Base-by-base conservation (phyloP, 2,888 invertebrate species). In the Drosophila barbarae region DNA sequence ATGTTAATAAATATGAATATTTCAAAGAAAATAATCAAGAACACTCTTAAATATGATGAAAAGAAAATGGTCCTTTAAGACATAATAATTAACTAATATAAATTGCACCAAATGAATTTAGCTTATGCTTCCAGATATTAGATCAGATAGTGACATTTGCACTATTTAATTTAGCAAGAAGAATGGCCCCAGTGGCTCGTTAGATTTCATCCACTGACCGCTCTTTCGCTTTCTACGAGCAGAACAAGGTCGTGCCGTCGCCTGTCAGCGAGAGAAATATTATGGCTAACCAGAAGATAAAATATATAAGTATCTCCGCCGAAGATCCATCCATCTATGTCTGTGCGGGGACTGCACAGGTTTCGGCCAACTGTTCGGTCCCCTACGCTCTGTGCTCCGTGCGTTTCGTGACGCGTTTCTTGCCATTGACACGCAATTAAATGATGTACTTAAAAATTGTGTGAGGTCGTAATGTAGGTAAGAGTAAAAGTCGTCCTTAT, bases 361-460 rank as follows among this genome's bases (percentile, higher is more conserved):
- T 67, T 59, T 60, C 65, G 66, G 52, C 63, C 77, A 84, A 77
- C 78, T 70, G 63, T 74, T 71, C 63, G 57, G 13, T 35, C 26
- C 15, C 28, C 44, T 12, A 15, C 7, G 44, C 15, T 46, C 74
- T 73, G 44, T 18, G 68, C 49, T 56, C 49, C 56, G 63, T 60
- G 59, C 60, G 60, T 71, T 38, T 74, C 10, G 67, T 87, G 86
- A 87, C 86, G 86, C 76, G 85, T 72, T 79, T 74, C 75, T 86
- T 84, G 83, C 80, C 87, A 87, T 87, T 87, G 88, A 87, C 87
- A 87, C 77, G 85, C 82, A 85, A 87, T 84, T 73, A 84, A 81
- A 87, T 74, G 76, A 70, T 70, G 80, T 76, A 67, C 83, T 79
- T 76, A 69, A 66, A 51, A 23, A 38, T 59, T 67, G 57, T 67